These are phyloP conservation scores for Huso huso DNA, from an alignment of 2,797 vertebrate genomes.

Conservation along the genomic window DNA sequence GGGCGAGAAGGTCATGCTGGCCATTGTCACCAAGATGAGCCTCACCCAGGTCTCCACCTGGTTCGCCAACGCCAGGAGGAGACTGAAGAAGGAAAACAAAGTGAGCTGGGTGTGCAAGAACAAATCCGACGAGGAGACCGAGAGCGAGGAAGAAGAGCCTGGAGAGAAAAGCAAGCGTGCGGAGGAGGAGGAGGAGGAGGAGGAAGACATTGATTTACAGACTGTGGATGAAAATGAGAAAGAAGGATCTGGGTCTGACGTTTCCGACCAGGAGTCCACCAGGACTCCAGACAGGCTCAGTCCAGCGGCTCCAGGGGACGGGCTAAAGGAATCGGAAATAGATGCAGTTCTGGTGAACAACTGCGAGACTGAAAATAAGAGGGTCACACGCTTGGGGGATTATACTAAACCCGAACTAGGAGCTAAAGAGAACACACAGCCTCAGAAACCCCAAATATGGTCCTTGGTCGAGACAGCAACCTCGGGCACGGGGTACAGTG, in stretches of 20 bases:
- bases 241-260: too few species aligned
- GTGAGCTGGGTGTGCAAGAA: too few species aligned
- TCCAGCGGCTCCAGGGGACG: too few species aligned
- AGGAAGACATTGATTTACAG: background rate
- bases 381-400: too few species aligned
- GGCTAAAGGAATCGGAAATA: background rate
- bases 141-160: too few species aligned
- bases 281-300: too few species aligned
- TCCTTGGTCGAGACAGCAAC: constrained; percentile 91
- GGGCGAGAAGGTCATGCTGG: constrained; percentile 74
- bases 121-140: too few species aligned
- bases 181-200: background rate
- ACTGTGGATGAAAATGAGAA: too few species aligned
- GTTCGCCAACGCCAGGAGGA: constrained; percentile 68
- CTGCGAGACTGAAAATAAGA: too few species aligned
- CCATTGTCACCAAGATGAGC: constrained; percentile 74
- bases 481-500: constrained; percentile 47
- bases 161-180: constrained; percentile 28
- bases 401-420: constrained; percentile 29
- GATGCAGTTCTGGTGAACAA: too few species aligned
- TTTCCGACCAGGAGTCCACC: too few species aligned
- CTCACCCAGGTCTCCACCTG: constrained; percentile 74
- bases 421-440: constrained; percentile 47
- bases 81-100: constrained; percentile 62
- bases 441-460: constrained; percentile 90